A percentile compares a stretch with the other conserved stretches of the same genome.
phyloP scores from a whole-genome alignment of 2,888 invertebrate genomes.

The Palloptera scutellata region DNA sequence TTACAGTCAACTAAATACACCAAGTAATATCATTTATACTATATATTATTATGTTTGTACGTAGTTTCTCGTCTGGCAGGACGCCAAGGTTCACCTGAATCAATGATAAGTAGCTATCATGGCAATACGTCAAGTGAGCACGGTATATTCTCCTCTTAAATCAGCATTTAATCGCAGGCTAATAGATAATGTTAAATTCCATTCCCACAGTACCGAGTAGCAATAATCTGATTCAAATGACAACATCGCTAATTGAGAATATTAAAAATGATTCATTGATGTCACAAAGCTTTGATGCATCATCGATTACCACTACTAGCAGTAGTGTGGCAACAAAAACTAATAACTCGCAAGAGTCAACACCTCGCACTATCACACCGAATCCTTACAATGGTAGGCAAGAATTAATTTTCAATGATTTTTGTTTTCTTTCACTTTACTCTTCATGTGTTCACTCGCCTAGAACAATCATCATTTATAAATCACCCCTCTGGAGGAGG shows the following conservation, averaged over 20 bases:
- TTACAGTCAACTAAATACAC: no score
- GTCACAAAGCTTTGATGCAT: constrained; percentile 73
- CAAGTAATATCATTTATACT: not conserved
- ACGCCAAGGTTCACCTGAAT: constrained; percentile 73
- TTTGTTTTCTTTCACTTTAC: not conserved
- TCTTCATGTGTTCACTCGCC: not conserved
- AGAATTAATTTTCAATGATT: not conserved
- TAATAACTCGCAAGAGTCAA: constrained; percentile 60
- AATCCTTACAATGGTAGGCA: constrained; percentile 60
- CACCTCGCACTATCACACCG: constrained; percentile 60
- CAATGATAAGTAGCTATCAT: constrained; percentile 78
- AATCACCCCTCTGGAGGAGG: constrained; percentile 43
- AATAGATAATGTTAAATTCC: not conserved
- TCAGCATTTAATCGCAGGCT: not conserved
- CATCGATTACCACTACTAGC: constrained; percentile 50
- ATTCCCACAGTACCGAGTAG: constrained; percentile 17
- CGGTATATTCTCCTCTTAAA: constrained; percentile 40
- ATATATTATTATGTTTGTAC: constrained; percentile 1
- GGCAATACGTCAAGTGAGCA: constrained; percentile 61
- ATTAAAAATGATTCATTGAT: constrained; percentile 65
- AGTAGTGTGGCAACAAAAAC: constrained; percentile 53
- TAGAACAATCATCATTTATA: constrained; percentile 54
- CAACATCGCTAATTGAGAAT: constrained; percentile 64
- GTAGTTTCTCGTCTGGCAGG: constrained; percentile 64
- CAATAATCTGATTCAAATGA: constrained; percentile 60